A percentile compares a stretch with the other conserved stretches of the same genome.
Evolutionary conservation across 1,140 invertebrate genomes (phyloP).

Genomic region (Sarcophaga peregrina): DNA sequence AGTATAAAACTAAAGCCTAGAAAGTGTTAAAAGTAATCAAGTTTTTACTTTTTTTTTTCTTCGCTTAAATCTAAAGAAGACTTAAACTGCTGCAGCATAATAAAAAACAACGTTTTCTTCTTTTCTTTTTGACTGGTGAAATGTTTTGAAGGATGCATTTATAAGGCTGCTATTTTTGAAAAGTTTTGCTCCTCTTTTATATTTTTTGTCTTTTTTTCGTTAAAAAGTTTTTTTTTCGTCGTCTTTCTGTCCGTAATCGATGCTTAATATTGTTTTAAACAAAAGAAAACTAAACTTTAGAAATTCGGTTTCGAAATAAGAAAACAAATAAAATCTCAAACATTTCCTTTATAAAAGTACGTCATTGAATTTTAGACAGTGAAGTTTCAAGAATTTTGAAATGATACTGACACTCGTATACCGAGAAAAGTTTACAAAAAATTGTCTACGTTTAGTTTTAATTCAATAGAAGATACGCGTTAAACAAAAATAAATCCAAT

Average conservation of each 20-base stretch:
- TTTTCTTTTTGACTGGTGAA: neutral
- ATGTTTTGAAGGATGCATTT: conserved; percentile 27
- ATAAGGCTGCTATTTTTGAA: conserved; percentile 1
- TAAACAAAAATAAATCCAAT: too few relatives aligned
- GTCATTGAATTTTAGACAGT: neutral
- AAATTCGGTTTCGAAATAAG: neutral
- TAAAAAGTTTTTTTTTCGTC: neutral
- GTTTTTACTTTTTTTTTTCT: conserved; percentile 4
- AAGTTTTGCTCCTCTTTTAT: neutral
- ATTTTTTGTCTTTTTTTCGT: neutral
- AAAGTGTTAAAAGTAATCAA: conserved; percentile 28
- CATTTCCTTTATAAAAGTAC: neutral
- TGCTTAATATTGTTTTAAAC: neutral
- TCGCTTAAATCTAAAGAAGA: neutral
- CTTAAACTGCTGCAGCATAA: too few relatives aligned
- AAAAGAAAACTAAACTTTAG: neutral
- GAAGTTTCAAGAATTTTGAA: neutral
- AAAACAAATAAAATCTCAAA: neutral
- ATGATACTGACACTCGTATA: neutral
- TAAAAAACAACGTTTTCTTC: neutral
- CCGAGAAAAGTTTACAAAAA: neutral
- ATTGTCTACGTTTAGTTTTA: neutral
- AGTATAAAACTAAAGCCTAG: conserved; percentile 29
- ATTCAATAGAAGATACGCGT: too few relatives aligned
- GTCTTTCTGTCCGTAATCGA: neutral